Base-by-base conservation (phyloP, 2,113 vertebrate genomes). In the Sylvilagus bachmani region DNA sequence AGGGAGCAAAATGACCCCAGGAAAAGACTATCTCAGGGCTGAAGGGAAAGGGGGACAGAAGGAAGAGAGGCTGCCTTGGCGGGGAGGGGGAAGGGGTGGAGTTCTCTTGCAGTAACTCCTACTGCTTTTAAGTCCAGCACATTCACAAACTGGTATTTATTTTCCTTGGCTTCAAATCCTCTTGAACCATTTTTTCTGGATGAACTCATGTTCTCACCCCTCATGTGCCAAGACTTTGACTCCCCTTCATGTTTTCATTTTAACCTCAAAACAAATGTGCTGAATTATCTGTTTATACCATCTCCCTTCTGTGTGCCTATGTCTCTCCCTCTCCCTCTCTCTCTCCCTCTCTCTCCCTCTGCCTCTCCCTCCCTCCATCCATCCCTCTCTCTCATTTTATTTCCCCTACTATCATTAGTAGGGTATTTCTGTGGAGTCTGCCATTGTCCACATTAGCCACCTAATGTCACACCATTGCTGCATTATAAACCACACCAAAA, bases 151-250 rank as follows among this genome's bases (percentile, higher is more conserved):
- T n/a, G 1, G 2, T 74, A 2, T 10, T 51, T 44, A 53, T 58
- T 74, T 85, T 29, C 62, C 31, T 82, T 80, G 64, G n/a, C 3
- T 14, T 81, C 33, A 61, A 58, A 29, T 29, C 10, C 24, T 12
- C 44, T 77, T 92, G 69, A 88, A 33, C 73, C 27, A 44, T 81
- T 88, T 89, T 64, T 86, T 55, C 80, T 33, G 81, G 16, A 24
- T 36, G 2, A 14, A 73, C n/a, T 82, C 16, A n/a, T 92, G 36
- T 89, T 90, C 92, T 16, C 3, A 10, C 83, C 90, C 19, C 14
- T 82, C 19, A 4, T 10, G 0, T 21, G 25, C 12, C 81, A 94
- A 86, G 3, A 11, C 36, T 90, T 90, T 93, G 10, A 51, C 19
- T 88, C 85, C 69, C 22, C 36, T 62, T 13, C 7, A 0, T 69